Evolutionary conservation across 2,888 invertebrate genomes (phyloP).

Genomic region (Kryphioiulus occultus): DNA sequence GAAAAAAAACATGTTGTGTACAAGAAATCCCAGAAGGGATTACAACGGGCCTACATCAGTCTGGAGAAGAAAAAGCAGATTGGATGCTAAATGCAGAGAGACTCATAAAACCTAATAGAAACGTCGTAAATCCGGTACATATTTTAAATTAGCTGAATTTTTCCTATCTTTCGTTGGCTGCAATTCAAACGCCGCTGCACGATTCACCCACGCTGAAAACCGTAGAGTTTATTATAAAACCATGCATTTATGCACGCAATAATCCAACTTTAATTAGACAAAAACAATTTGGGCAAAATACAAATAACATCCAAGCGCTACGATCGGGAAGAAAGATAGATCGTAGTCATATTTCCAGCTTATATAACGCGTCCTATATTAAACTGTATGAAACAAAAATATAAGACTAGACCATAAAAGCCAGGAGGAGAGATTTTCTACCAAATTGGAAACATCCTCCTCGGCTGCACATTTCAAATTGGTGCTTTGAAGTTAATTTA

Average conservation of each 20-base stretch:
- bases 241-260: slow-evolving; percentile 26
- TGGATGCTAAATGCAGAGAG: slow-evolving; percentile 31
- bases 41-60: neutral
- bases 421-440: neutral
- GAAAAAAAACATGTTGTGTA: neutral
- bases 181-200: neutral
- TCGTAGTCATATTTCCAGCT: neutral
- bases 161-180: neutral
- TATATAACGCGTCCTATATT: neutral
- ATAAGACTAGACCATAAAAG: slow-evolving; percentile 16
- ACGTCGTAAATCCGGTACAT: neutral
- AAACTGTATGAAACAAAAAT: slow-evolving; percentile 31
- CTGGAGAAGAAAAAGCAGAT: slow-evolving; percentile 31
- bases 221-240: slow-evolving; percentile 14
- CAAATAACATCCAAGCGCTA: neutral
- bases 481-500: slow-evolving; percentile 18
- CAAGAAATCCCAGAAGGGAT: neutral
- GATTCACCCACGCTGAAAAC: neutral
- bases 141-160: slow-evolving; percentile 9
- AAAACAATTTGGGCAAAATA: slow-evolving; percentile 12
- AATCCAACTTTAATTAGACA: slow-evolving; percentile 35
- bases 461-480: slow-evolving; percentile 11
- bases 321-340: slow-evolving; percentile 20
- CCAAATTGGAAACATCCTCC: slow-evolving; percentile 30
- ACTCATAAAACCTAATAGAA: slow-evolving; percentile 30